Conservation (phyloP, 2,113 vertebrate species). For the Eidolon helvum region DNA sequence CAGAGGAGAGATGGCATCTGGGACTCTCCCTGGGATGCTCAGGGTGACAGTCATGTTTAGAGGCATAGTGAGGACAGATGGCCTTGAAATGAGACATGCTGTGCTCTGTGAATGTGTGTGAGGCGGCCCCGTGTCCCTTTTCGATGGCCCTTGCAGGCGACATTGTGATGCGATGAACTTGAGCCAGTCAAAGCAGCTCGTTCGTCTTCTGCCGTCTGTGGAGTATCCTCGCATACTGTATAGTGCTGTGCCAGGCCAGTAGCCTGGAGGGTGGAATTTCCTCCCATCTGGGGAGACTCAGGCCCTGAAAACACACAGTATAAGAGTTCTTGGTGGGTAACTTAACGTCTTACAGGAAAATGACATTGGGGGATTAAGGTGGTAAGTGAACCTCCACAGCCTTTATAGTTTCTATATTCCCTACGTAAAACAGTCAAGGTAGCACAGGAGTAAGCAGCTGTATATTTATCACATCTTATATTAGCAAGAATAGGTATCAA, state of each 20-base stretch:
- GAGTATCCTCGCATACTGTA: not conserved
- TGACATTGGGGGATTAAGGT: not conserved
- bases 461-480: not conserved
- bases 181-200: not conserved
- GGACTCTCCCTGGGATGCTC: not conserved
- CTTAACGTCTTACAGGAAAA: not conserved
- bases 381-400: not conserved
- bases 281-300: not conserved
- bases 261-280: not conserved
- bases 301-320: not conserved
- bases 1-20: not conserved
- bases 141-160: not conserved
- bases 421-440: not conserved
- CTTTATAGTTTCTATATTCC: not conserved
- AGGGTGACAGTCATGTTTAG: not conserved
- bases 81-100: not conserved
- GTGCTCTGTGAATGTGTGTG: not conserved
- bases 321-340: not conserved
- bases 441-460: not conserved
- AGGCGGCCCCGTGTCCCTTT: not conserved
- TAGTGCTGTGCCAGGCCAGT: not conserved
- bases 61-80: not conserved
- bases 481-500: not conserved
- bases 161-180: not conserved
- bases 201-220: not conserved